Base-by-base conservation (phyloP, 2,888 invertebrate species). In the Dasysyrphus albostriatus region DNA sequence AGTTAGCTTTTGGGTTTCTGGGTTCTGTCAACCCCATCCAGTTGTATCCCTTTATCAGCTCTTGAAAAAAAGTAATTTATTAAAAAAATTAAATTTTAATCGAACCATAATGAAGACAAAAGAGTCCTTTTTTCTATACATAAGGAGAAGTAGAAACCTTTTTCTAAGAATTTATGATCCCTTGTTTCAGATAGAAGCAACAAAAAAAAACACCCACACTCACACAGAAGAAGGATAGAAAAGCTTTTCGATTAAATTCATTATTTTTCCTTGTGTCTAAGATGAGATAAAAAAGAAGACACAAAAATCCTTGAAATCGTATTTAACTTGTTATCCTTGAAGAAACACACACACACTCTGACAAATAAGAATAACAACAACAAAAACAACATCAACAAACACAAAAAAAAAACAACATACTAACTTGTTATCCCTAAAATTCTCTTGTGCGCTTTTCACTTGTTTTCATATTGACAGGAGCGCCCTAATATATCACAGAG, bases 71-170 rank as follows among this genome's bases (percentile, higher is more conserved):
- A 63, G 74, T 83, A 83, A 83, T 87, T 83, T 83, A 87, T 72
- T 79, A 63, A 83, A 87, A 83, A 82, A 87, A 87, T 78, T 83
- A 70, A 87, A 87, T 75, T 49, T 79, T 83, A 83, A 83, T 87
- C 58, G 78, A 73, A 79, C 58, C 83, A 58, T 78, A 78, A 79
- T 72, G 65, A 42, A 56, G 61, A 56, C 29, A 72, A 72, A 73
- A 65, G 77, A 61, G 56, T 49, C 29, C 34, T 42, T 49, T 24
- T 54, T 69, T 69, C 5, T 14, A 37, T 3, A 24, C 19, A 14
- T 10, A 16, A 58, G 56, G 16, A 6, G 56, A 39, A 47, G 44
- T 39, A 80, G 29, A 63, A 65, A 32, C 39, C 61, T 73, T 77
- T 85, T 82, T 82, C 14, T 34, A 14, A 47, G 61, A 73, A 85